These are phyloP conservation scores for Stictonetta naevosa DNA, from an alignment of 2,113 vertebrate species.

Conservation along the genomic window DNA sequence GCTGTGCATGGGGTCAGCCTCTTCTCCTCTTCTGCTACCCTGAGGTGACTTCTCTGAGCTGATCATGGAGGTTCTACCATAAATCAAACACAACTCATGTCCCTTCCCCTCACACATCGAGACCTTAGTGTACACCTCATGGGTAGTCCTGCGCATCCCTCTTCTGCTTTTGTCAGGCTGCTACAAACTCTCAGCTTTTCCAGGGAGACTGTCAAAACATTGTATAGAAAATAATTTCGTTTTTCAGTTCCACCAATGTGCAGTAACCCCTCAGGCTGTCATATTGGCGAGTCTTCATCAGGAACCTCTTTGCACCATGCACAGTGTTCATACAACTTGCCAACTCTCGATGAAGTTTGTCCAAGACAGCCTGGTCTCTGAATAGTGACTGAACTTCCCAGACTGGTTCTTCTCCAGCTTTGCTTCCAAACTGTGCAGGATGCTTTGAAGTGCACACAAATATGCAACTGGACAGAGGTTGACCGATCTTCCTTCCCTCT, in stretches of 20 bases:
- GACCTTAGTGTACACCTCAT: background rate
- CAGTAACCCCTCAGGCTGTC: slow-evolving; percentile 3
- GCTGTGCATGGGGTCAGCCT: background rate
- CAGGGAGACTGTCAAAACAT: background rate
- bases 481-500: background rate
- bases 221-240: background rate
- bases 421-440: background rate
- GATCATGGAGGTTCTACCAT: background rate
- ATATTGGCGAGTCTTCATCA: background rate
- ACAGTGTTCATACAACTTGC: background rate
- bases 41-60: background rate
- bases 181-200: slow-evolving; percentile 7
- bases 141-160: background rate
- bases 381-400: background rate
- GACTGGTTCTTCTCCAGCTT: background rate
- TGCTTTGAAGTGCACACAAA: slow-evolving; percentile 7
- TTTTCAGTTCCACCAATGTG: background rate
- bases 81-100: background rate
- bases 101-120: background rate
- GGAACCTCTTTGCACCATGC: background rate
- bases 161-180: slow-evolving; percentile 10
- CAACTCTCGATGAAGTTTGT: background rate
- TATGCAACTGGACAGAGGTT: background rate
- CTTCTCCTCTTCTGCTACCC: background rate
- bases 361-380: background rate